Evolutionary conservation across 30 jellyfish, hydroid and myxozoan genomes (phyloP).

Genomic region (Hydractinia echinata): DNA sequence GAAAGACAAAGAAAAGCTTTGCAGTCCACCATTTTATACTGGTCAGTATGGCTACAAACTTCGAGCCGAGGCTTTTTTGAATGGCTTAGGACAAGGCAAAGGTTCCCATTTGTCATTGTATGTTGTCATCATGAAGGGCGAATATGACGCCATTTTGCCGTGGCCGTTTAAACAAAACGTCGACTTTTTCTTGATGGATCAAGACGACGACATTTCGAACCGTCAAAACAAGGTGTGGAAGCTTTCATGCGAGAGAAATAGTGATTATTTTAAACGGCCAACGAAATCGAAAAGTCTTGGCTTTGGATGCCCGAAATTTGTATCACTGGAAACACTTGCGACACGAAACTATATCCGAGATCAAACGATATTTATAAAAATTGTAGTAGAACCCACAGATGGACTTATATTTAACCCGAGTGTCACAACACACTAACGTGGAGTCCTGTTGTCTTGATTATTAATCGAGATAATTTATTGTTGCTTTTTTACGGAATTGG

Average conservation of each 20-base stretch:
- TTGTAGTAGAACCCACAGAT: conserved; percentile 93
- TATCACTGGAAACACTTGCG: conserved; percentile 82
- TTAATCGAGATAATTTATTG: no score
- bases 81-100: conserved; percentile 97
- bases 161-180: conserved; percentile 97
- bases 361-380: conserved; percentile 74
- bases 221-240: conserved; percentile 93
- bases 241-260: conserved; percentile 85
- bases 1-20: conserved; percentile 83
- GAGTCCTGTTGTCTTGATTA: no score
- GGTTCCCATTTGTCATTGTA: conserved; percentile 90
- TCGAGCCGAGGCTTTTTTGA: conserved; percentile 93
- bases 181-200: conserved; percentile 83
- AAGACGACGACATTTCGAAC: conserved; percentile 73
- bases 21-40: conserved; percentile 97
- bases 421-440: no score
- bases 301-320: conserved; percentile 96
- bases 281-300: conserved; percentile 91
- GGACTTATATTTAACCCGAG: conserved; percentile 23
- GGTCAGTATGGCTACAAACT: conserved; percentile 95
- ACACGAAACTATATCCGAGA: conserved; percentile 81
- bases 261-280: conserved; percentile 90
- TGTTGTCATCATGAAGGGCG: conserved; percentile 97
- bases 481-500: no score
- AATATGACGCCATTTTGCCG: conserved; percentile 94